These are phyloP conservation scores for Solenopsis fugax DNA, from an alignment of 1,140 invertebrate species.

Conservation along the genomic window DNA sequence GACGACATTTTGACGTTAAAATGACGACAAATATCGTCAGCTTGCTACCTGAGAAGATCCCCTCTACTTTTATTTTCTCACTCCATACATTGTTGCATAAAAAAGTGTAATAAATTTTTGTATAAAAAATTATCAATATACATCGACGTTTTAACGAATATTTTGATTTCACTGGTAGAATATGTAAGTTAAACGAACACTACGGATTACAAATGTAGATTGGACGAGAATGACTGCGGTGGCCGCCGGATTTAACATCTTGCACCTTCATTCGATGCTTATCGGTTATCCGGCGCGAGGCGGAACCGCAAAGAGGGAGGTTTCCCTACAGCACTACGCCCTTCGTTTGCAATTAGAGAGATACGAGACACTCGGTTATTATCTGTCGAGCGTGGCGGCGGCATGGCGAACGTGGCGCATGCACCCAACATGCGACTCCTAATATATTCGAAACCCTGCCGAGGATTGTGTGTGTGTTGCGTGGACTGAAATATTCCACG, in stretches of 20 bases:
- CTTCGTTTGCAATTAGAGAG: slow-evolving; percentile 69
- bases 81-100: not conserved
- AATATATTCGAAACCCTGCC: slow-evolving; percentile 55
- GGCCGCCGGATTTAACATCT: slow-evolving; percentile 60
- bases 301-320: slow-evolving; percentile 54
- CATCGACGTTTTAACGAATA: not conserved
- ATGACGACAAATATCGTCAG: too few species aligned
- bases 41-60: not conserved
- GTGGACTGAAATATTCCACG: slow-evolving; percentile 35
- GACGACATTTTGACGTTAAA: too few species aligned
- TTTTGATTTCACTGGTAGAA: not conserved
- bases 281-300: slow-evolving; percentile 63
- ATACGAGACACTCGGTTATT: slow-evolving; percentile 71
- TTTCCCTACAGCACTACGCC: slow-evolving; percentile 55
- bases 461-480: slow-evolving; percentile 40
- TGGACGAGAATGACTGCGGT: slow-evolving; percentile 27
- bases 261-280: slow-evolving; percentile 65
- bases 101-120: not conserved
- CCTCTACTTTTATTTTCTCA: not conserved
- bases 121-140: not conserved
- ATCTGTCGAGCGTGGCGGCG: slow-evolving; percentile 58
- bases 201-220: slow-evolving; percentile 29
- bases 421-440: slow-evolving; percentile 44
- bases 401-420: slow-evolving; percentile 50
- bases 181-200: not conserved